Base-by-base conservation (phyloP, 2,797 vertebrate species). In the Decapterus maruadsi region DNA sequence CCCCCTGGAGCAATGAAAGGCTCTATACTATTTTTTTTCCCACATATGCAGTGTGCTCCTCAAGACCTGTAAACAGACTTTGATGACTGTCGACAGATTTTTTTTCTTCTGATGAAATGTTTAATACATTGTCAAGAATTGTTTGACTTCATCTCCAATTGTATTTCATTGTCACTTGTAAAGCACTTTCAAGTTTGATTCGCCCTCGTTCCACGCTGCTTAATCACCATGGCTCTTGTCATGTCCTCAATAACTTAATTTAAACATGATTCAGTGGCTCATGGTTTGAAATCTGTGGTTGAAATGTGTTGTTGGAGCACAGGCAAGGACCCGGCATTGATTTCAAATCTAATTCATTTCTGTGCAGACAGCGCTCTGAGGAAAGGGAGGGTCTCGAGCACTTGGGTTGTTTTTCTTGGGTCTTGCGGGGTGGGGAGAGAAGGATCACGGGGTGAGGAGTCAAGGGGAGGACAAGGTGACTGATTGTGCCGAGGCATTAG, bases 381-480 rank as follows among this genome's bases (percentile, higher is more conserved):
- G 22, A 40, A 51, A 83, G 77, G 84, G 81, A 82, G 79, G 80
- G 86, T 81, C 76, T 76, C 54, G 34, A 89, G 86, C 84, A 73
- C 86, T 87, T 83, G 80, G 86, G 84, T 91, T 95, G 93, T 95
- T 96, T 95, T 95, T 92, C 92, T 93, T 92, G 75, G 75, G 90
- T 92, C 91, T 92, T 93, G 69, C 57, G 80, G 86, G 92, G 93
- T 89, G 92, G 93, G 93, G 93, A 92, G 93, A 90, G 90, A 73
- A 85, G 88, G 96, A 96, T 95, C 95, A 96, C 60, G 88, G 95
- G 97, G 97, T 97, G 96, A 98, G 96, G 95, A 97, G 98, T 98
- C 96, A 96, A 92, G 90, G 94, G 94, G 96, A 97, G 98, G 97
- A 97, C 97, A 97, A 95, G 95, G 95, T 99, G 98, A 99, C 93